Evolutionary conservation across 2,888 invertebrate species (phyloP), one percentile per base, ranked within the genome.

Genomic region (Mythimna ferrago): DNA sequence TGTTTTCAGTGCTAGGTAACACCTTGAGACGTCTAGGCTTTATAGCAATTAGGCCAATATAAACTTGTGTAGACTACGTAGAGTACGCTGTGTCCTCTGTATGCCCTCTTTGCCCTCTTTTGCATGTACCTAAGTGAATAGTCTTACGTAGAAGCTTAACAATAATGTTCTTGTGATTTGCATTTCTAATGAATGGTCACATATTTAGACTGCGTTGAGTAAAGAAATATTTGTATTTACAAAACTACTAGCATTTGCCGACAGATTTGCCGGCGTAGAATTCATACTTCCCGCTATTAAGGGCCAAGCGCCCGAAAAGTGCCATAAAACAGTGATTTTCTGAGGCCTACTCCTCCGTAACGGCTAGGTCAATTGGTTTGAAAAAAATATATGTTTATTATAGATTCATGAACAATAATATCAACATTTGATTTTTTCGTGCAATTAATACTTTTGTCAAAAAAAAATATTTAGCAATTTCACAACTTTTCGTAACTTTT

Each of bases 21-120:
- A 85, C 84, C 84, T 85, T 79, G 77, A 66, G 53, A 44, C 58
- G 62, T 71, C 73, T 82, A 71, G 76, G 41, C 62, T 54, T 62
- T 75, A 38, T 58, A 76, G 63, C 76, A 80, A 80, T 84, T 84
- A 77, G 56, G 72, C 56, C 80, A 80, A 78, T 84, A 65, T 72
- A 76, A 67, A 64, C 71, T 63, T 38, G 58, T 62, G 66, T 68
- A 69, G 72, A 57, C 9, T 62, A 62, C 41, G 60, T 69, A 41
- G 14, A 48, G 48, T 10, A 58, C 32, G 53, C n/a, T 54, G 3
- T 73, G 81, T 62, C 80, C 78, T 81, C 81, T 77, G 62, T 32
- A 1, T 66, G 73, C 44, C 70, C 81, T 66, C 54, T 56, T 53
- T 67, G 80, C 60, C 81, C 80, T 66, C 70, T 56, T 80, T 81